A percentile compares a stretch with the other conserved stretches of the same genome.
Conservation (phyloP, 2,888 invertebrate species). For the Macropis europaea region DNA sequence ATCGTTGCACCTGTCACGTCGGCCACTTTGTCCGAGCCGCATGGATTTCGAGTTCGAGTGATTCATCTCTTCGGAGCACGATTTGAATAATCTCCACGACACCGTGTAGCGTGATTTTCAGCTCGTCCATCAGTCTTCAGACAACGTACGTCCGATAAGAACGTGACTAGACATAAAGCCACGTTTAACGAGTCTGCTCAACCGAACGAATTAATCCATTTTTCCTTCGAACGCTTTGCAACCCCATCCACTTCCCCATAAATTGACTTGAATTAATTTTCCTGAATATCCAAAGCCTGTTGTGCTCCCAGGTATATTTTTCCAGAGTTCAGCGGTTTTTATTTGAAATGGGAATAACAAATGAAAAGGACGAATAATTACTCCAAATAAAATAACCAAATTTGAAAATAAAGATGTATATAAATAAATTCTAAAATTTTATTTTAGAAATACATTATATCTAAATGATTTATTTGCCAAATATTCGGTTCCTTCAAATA, state of each 20-base stretch:
- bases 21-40: neutral
- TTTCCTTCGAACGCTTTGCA: neutral
- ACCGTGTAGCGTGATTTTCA: neutral
- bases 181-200: neutral
- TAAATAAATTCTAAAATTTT: too few species aligned
- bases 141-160: conserved; percentile 8
- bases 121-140: neutral
- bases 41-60: neutral
- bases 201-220: neutral
- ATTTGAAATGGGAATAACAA: too few species aligned
- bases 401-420: too few species aligned
- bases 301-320: too few species aligned
- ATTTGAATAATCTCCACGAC: conserved; percentile 17
- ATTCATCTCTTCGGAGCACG: conserved; percentile 4
- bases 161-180: conserved; percentile 23
- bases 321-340: too few species aligned
- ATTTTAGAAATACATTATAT: too few species aligned
- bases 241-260: neutral
- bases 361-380: too few species aligned
- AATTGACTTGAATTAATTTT: neutral
- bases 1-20: neutral
- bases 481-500: too few species aligned
- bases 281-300: neutral
- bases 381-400: too few species aligned
- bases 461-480: too few species aligned